A percentile compares a stretch with the other conserved stretches of the same genome.
phyloP scores from a whole-genome alignment of 2,113 vertebrate species.

The Coryphaenoides rupestris region DNA sequence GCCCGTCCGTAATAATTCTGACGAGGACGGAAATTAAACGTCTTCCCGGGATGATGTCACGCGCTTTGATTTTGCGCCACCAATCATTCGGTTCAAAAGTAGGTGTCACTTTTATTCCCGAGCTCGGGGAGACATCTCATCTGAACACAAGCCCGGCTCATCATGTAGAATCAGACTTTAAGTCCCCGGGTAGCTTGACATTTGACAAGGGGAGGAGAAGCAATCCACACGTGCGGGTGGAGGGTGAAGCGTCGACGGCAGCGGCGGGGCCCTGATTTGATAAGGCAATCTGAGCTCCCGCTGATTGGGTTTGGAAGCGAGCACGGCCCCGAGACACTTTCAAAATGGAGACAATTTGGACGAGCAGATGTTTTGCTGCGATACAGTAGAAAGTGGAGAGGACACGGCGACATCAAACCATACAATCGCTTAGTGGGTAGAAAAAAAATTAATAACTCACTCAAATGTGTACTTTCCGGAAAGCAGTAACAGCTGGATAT shows the following conservation, averaged over 20 bases:
- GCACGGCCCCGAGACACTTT: slow-evolving; percentile 51
- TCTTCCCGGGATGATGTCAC: not conserved
- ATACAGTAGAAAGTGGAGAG: slow-evolving; percentile 41
- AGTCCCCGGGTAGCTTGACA: slow-evolving; percentile 32
- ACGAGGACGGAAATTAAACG: not conserved
- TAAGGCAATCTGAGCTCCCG: slow-evolving; percentile 51
- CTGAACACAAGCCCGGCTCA: slow-evolving; percentile 44
- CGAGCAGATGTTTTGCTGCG: slow-evolving; percentile 61
- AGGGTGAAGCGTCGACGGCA: slow-evolving; percentile 28
- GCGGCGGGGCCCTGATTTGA: slow-evolving; percentile 52
- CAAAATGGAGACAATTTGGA: slow-evolving; percentile 26
- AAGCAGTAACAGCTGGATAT: slow-evolving; percentile 20
- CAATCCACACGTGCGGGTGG: slow-evolving; percentile 30
- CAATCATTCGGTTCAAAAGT: slow-evolving; percentile 22
- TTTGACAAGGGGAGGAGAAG: slow-evolving; percentile 46
- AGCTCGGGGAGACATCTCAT: slow-evolving; percentile 35
- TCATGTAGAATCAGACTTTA: slow-evolving; percentile 49
- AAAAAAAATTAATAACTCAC: slow-evolving; percentile 22
- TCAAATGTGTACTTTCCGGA: slow-evolving; percentile 18
- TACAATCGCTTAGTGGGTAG: slow-evolving; percentile 17
- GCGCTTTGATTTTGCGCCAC: not conserved
- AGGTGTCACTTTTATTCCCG: slow-evolving; percentile 11
- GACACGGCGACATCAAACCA: slow-evolving; percentile 48
- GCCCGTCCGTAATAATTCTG: not conserved
- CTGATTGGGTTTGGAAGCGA: slow-evolving; percentile 66